These are phyloP conservation scores for Aphrocallistes beatrix DNA, from an alignment of 37 sponge, comb jelly and placozoan species.

Conservation along the genomic window DNA sequence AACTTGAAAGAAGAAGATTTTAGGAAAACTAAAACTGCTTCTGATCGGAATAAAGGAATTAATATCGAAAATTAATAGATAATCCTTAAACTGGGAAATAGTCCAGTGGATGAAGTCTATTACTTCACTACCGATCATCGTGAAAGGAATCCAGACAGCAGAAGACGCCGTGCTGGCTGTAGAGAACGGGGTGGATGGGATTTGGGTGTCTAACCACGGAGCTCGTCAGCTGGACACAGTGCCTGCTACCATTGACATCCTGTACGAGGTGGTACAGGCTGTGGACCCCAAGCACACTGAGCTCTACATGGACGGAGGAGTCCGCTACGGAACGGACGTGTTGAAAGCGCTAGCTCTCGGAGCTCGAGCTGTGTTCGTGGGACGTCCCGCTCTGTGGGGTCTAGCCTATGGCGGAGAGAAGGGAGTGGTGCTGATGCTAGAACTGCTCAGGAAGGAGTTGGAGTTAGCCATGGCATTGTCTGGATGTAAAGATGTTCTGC, in stretches of 20 bases:
- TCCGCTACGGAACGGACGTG: slow-evolving; percentile 77
- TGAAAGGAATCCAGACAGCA: slow-evolving; percentile 73
- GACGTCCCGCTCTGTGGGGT: slow-evolving; percentile 83
- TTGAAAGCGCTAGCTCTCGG: slow-evolving; percentile 84
- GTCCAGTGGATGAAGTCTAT: slow-evolving; percentile 51
- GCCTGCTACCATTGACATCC: slow-evolving; percentile 52
- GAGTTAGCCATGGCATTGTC: slow-evolving; percentile 56
- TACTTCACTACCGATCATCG: slow-evolving; percentile 51
- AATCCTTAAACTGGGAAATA: slow-evolving; percentile 46
- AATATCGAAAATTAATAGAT: not conserved
- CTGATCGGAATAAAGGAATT: not conserved
- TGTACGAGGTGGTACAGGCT: not conserved
- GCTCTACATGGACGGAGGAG: slow-evolving; percentile 77
- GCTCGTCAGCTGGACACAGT: slow-evolving; percentile 83
- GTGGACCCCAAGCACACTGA: slow-evolving; percentile 27
- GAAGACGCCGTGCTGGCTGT: slow-evolving; percentile 70
- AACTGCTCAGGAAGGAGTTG: slow-evolving; percentile 59
- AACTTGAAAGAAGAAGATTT: slow-evolving; percentile 30
- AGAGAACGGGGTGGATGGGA: slow-evolving; percentile 52
- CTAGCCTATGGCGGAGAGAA: slow-evolving; percentile 59
- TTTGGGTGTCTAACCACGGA: slow-evolving; percentile 88
- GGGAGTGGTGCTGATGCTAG: slow-evolving; percentile 60
- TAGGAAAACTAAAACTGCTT: not conserved
- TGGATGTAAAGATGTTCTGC: slow-evolving; percentile 21
- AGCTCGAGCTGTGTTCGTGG: slow-evolving; percentile 75